phyloP scores from a whole-genome alignment of 2,113 vertebrate species.

The Hipposideros armiger region DNA sequence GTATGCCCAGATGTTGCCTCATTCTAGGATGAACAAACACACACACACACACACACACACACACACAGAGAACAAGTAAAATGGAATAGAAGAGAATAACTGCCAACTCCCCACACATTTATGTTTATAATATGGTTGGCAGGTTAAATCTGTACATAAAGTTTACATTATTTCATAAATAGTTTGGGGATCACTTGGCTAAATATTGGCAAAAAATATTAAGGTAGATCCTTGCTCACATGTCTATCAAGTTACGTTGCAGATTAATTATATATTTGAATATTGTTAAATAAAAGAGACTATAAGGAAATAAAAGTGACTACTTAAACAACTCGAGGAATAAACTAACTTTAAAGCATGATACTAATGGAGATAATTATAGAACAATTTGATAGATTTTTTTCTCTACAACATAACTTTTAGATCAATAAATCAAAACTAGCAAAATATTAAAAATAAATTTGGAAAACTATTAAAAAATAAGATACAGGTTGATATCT shows the following conservation, averaged over 20 bases:
- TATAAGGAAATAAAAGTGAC: background rate
- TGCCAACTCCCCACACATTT: background rate
- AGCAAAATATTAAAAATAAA: background rate
- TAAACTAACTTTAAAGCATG: background rate
- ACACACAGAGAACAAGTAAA: background rate
- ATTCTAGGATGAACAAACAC: background rate
- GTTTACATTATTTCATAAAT: background rate
- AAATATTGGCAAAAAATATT: background rate
- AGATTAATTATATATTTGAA: background rate
- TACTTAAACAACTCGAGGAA: background rate
- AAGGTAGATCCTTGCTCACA: background rate
- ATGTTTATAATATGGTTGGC: background rate
- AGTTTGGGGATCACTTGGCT: background rate
- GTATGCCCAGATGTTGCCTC: background rate
- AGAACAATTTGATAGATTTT: background rate
- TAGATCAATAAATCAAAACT: background rate
- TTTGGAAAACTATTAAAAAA: background rate
- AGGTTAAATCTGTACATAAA: background rate
- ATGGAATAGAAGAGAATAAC: background rate
- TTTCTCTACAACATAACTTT: background rate
- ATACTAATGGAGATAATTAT: background rate
- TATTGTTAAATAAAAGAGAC: background rate
- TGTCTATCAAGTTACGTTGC: background rate
- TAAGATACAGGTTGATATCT: background rate
- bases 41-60: background rate